Evolutionary conservation across 2,113 vertebrate genomes (phyloP), one percentile per base, ranked within the genome.

Genomic region (Solea senegalensis): DNA sequence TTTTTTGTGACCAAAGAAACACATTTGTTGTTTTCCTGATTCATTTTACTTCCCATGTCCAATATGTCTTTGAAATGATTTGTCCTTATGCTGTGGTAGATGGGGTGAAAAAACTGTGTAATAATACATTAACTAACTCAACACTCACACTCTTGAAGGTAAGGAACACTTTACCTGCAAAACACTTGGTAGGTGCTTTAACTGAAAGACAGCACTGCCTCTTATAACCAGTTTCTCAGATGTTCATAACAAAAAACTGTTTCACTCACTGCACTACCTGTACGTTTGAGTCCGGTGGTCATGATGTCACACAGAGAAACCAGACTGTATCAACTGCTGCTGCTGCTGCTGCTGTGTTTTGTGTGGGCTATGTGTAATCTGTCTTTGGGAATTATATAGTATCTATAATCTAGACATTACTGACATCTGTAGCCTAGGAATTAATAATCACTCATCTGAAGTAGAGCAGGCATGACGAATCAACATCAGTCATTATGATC

Each of bases 1-100:
- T 70, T 85, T 94, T 87, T 94, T 93, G 95, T 96, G 96, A 97
- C 97, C 97, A 98, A 97, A 98, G 96, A 96, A 92, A 88, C 89
- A 90, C 85, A 91, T 94, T 88, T 90, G 89, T 84, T 62, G 77
- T 85, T 87, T 78, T 45, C 89, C 89, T 92, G 86, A 86, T 60
- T 76, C 0, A 51, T 85, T 78, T 80, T 90, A 72, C 9, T 80
- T 75, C 86, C 87, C 82, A 70, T 81, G 87, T 92, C 84, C 69
- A 63, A 55, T 78, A 72, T 89, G 82, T 75, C 43, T 79, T 45
- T 49, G 60, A 72, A 68, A 86, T 71, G 83, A 81, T 85, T 80
- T 60, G 69, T 75, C 66, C 81, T 79, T 16, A 77, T 65, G 53
- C 71, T 80, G 75, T 94, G 89, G 85, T 88, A 86, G 80, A 80